Conservation (phyloP, 2,113 vertebrate species). For the Dromiciops gliroides region DNA sequence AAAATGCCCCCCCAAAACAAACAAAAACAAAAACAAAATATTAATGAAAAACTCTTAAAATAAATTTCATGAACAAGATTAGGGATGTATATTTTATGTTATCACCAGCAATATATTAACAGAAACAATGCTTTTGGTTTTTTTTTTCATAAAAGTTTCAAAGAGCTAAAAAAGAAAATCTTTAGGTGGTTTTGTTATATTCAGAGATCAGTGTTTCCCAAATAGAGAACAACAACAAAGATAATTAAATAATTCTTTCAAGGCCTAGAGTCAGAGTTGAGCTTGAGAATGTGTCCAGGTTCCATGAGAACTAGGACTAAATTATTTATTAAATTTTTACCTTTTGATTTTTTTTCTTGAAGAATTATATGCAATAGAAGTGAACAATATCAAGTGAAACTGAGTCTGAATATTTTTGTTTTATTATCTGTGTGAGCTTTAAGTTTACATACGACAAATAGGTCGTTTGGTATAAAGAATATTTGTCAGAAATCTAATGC, state of each 20-base stretch:
- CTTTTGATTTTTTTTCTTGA: conserved; percentile 23
- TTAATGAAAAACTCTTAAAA: conserved; percentile 55
- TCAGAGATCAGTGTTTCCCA: conserved; percentile 26
- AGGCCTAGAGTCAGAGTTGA: conserved; percentile 34
- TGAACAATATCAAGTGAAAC: conserved; percentile 13
- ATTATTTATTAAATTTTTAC: conserved; percentile 39
- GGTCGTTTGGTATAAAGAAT: conserved; percentile 14
- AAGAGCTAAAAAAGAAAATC: not conserved
- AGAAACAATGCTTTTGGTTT: not conserved
- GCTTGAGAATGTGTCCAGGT: conserved; percentile 23
- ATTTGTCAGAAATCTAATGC: conserved; percentile 39
- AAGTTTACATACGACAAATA: conserved; percentile 42
- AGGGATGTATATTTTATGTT: not conserved
- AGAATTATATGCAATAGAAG: conserved; percentile 15
- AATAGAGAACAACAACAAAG: conserved; percentile 6
- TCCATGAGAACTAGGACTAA: conserved; percentile 27
- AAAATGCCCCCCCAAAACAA: too few species aligned
- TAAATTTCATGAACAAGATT: not conserved
- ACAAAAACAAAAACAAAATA: too few species aligned
- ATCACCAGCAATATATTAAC: conserved; percentile 40
- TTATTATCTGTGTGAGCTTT: not conserved
- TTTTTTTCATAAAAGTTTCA: conserved; percentile 31
- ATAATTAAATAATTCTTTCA: conserved; percentile 19
- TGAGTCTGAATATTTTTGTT: conserved; percentile 39
- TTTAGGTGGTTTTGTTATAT: conserved; percentile 55